Conservation (phyloP, 2,797 vertebrate genomes). For the Hephaestus fuliginosus region DNA sequence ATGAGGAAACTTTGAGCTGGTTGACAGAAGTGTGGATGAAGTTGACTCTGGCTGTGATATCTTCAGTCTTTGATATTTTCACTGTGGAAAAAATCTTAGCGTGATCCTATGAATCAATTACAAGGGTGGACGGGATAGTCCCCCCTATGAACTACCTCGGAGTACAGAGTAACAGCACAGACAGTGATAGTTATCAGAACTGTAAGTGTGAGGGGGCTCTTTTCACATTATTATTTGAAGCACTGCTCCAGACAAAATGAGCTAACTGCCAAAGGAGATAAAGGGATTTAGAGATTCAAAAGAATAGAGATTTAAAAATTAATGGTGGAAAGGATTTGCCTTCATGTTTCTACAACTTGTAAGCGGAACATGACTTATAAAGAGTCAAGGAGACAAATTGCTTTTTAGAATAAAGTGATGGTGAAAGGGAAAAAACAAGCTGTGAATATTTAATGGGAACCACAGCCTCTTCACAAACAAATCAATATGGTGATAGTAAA, state of each 20-base stretch:
- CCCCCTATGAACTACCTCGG: slow-evolving; percentile 63
- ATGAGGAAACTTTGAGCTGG: slow-evolving; percentile 70
- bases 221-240: slow-evolving; percentile 78
- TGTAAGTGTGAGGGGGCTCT: slow-evolving; percentile 61
- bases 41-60: slow-evolving; percentile 70
- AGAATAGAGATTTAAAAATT: slow-evolving; percentile 84
- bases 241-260: slow-evolving; percentile 73
- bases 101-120: slow-evolving; percentile 75
- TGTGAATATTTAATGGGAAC: slow-evolving; percentile 85
- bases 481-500: slow-evolving; percentile 85
- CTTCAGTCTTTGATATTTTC: slow-evolving; percentile 71
- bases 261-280: slow-evolving; percentile 79
- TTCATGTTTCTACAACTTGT: slow-evolving; percentile 79
- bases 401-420: slow-evolving; percentile 82
- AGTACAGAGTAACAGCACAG: slow-evolving; percentile 51
- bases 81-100: slow-evolving; percentile 56
- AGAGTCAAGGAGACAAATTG: slow-evolving; percentile 80
- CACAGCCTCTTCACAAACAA: slow-evolving; percentile 83
- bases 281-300: slow-evolving; percentile 81
- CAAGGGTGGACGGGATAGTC: slow-evolving; percentile 65
- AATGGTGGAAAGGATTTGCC: slow-evolving; percentile 80
- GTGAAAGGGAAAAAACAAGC: slow-evolving; percentile 80
- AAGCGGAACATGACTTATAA: slow-evolving; percentile 74
- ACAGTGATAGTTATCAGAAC: slow-evolving; percentile 70
- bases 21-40: slow-evolving; percentile 69